Evolutionary conservation across 30 jellyfish, hydroid and myxozoan species (phyloP), one percentile per base, ranked within the genome.

Genomic region (Hydractinia symbiolongicarpus): DNA sequence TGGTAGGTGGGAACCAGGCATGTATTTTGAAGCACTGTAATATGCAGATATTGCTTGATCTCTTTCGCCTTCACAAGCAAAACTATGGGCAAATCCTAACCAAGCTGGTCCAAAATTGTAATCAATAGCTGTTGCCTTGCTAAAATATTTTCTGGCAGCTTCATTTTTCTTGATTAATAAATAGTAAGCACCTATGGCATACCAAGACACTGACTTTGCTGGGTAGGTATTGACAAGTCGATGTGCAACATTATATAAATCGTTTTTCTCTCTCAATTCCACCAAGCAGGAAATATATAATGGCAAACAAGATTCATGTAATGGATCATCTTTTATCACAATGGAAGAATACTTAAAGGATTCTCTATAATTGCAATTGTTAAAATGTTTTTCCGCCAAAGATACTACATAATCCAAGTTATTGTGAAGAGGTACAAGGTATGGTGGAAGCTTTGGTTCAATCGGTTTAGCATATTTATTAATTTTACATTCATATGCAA

Each of bases 1-100:
- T 7, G 98, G 98, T 50, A 91, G 71, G 72, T 91, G 98, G 49
- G 98, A 91, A 7, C 98, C 98, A 40, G 98, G 98, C 98, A 91
- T 91, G 61, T 82, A 54, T 52, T 75, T 86, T 5, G 98, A 85
- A 20, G 98, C 94, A 49, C 96, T 91, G 21, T 66, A 86, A 72
- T 91, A 91, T 4, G 98, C 98, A 9, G 95, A 79, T 5, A 91
- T 91, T 17, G 98, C 98, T 82, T 86, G 98, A 64, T 91, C 98
- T 61, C 84, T 94, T 86, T 91, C 98, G 13, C 98, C 96, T 21
- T 91, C 98, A 73, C 82, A 81, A 7, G 98, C 96, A 86, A 71
- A 91, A 84, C 96, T 91, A 54, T 91, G 98, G 5, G 98, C 98
- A 86, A 91, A 91, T 4, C 98, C 98, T 60, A 91, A 83, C 98